These are phyloP conservation scores for Aelia acuminata DNA, from an alignment of 2,888 invertebrate genomes.

Conservation along the genomic window DNA sequence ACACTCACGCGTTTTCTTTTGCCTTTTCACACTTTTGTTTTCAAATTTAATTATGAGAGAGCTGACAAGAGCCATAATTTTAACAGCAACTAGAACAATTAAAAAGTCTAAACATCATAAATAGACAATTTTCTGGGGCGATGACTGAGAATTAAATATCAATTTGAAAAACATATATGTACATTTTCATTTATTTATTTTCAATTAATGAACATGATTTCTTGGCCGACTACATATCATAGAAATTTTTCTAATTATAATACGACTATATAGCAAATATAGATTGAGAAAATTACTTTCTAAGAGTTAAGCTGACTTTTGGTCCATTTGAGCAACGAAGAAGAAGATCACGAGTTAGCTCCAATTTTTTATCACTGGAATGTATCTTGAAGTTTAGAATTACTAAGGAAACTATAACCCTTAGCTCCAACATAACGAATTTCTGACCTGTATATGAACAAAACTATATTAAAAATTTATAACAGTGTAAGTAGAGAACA, in stretches of 20 bases:
- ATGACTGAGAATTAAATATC: no score
- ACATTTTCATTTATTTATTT: no score
- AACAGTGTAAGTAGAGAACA: not conserved
- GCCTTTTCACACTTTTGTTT: no score
- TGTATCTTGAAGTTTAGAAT: slow-evolving; percentile 21
- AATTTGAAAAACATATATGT: no score
- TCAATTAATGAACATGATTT: not conserved
- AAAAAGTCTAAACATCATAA: no score
- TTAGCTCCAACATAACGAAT: slow-evolving; percentile 20
- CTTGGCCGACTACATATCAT: not conserved
- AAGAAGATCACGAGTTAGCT: not conserved
- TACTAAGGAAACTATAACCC: not conserved
- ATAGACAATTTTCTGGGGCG: no score
- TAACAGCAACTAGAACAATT: no score
- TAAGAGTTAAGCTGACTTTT: not conserved
- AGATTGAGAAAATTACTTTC: not conserved
- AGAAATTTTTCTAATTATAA: not conserved
- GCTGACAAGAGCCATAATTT: no score
- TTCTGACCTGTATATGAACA: slow-evolving; percentile 13
- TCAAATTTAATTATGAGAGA: no score
- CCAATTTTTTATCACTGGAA: not conserved
- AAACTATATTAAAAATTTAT: not conserved
- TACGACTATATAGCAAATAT: not conserved
- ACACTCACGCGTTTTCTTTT: no score
- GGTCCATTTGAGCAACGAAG: slow-evolving; percentile 24